Evolutionary conservation across 2,113 vertebrate species (phyloP).

Genomic region (Bambusicola thoracicus): DNA sequence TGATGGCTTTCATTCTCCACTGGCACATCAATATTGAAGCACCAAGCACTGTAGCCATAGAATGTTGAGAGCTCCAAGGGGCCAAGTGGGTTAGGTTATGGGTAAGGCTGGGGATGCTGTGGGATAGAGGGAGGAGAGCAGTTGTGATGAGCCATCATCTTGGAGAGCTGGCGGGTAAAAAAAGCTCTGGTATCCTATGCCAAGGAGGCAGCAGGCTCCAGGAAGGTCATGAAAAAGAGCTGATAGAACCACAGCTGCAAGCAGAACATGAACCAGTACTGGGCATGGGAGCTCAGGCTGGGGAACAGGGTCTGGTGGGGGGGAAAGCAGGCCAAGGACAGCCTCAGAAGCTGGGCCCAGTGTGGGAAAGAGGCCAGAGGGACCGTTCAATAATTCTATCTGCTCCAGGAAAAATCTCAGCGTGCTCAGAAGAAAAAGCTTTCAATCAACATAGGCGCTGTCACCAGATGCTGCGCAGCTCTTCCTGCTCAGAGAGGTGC

Average conservation of each 20-base stretch:
- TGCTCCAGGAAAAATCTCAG: conserved; percentile 51
- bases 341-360: neutral
- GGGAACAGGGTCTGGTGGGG: conserved; percentile 18
- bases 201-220: neutral
- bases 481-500: neutral
- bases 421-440: neutral
- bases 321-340: neutral
- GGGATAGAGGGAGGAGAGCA: neutral
- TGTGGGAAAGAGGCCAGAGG: neutral
- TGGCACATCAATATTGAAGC: neutral
- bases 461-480: conserved; percentile 38
- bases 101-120: neutral
- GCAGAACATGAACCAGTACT: neutral
- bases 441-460: neutral
- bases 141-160: neutral
- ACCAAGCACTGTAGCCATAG: neutral
- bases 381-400: conserved; percentile 11
- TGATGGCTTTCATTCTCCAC: conserved; percentile 43
- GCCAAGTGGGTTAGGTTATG: neutral
- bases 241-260: neutral
- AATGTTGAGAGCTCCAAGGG: neutral
- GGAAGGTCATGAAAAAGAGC: neutral
- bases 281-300: neutral
- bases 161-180: neutral
- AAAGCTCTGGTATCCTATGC: neutral